Evolutionary conservation across 1,140 invertebrate genomes (phyloP).

Genomic region (Sweltsa coloradensis): DNA sequence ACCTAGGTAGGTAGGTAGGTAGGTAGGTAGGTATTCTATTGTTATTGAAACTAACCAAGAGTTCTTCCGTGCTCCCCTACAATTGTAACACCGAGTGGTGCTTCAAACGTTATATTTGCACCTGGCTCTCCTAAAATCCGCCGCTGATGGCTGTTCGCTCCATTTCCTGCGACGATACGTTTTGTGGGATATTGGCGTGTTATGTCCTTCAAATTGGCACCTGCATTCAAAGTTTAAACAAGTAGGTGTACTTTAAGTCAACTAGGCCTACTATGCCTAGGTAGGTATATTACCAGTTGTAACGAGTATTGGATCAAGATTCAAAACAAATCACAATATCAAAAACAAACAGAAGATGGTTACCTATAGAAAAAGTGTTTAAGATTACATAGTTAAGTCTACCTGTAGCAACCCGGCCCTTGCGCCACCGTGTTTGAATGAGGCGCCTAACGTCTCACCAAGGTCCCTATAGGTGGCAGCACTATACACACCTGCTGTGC

Average conservation of each 20-base stretch:
- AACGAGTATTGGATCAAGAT: neutral
- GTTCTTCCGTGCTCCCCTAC: slow-evolving; percentile 40
- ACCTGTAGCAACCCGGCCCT: no score
- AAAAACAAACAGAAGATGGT: no score
- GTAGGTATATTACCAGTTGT: neutral
- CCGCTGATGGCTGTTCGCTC: slow-evolving; percentile 54
- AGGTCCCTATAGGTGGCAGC: no score
- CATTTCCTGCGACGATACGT: slow-evolving; percentile 45
- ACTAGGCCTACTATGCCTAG: neutral
- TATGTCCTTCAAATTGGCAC: slow-evolving; percentile 42
- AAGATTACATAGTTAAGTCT: no score
- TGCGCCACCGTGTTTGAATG: no score
- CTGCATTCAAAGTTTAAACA: slow-evolving; percentile 13
- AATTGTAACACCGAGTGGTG: slow-evolving; percentile 69
- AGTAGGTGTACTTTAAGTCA: neutral
- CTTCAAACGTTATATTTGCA: slow-evolving; percentile 49
- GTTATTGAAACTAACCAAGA: no score
- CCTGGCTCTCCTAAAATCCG: slow-evolving; percentile 64
- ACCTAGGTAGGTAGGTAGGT: no score
- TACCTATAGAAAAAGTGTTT: no score
- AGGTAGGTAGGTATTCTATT: no score
- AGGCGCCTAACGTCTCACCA: no score
- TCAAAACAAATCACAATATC: no score
- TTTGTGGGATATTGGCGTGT: slow-evolving; percentile 36
- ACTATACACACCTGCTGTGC: no score